A percentile compares a stretch with the other conserved stretches of the same genome.
These are phyloP conservation scores for Grallaria varia DNA, from an alignment of 2,113 vertebrate genomes.

Conservation along the genomic window DNA sequence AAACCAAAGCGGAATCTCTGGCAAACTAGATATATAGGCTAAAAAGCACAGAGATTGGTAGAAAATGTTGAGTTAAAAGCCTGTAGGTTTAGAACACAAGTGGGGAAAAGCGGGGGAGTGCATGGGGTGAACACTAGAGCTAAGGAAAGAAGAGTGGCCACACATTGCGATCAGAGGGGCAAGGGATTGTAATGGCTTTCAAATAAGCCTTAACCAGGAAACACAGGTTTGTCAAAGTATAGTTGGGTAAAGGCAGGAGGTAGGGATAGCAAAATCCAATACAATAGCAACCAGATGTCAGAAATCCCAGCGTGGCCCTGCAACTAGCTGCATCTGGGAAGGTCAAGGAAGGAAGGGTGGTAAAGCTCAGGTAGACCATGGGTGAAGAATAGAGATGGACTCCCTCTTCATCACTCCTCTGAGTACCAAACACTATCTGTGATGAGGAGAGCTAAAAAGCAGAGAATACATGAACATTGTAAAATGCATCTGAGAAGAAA, in stretches of 20 bases:
- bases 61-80: not conserved
- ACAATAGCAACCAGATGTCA: not conserved
- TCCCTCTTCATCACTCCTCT: not conserved
- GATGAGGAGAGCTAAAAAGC: slow-evolving; percentile 38
- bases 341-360: not conserved
- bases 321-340: not conserved
- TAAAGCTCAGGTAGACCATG: not conserved
- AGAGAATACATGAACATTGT: not conserved
- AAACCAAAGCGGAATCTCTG: not conserved
- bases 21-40: not conserved
- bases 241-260: not conserved
- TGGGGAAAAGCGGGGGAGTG: fast-evolving
- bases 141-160: not conserved
- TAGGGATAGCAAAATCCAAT: not conserved
- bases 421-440: not conserved
- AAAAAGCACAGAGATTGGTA: not conserved
- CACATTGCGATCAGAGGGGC: not conserved
- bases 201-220: not conserved
- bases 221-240: not conserved
- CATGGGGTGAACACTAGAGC: not conserved
- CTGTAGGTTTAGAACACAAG: not conserved
- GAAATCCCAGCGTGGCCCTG: not conserved
- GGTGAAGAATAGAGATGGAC: not conserved
- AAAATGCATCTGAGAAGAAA: slow-evolving; percentile 5
- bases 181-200: not conserved